Percentiles rank a stretch among this genome's conserved stretches.
Conservation (phyloP, 2,797 vertebrate species). For the Cephalopachus bancanus region DNA sequence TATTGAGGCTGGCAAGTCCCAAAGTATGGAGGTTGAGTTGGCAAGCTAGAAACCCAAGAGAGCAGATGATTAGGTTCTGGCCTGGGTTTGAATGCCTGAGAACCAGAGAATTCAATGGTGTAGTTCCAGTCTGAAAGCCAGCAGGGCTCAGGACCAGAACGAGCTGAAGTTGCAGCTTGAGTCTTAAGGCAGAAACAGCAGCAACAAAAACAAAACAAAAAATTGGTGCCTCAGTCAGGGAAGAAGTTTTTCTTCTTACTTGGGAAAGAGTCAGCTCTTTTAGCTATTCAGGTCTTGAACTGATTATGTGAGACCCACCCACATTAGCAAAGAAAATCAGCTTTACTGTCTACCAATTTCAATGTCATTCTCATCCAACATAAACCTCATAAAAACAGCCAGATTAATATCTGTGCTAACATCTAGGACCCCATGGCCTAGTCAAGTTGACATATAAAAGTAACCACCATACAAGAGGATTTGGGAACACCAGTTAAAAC, state of each 20-base stretch:
- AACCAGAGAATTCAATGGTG: not conserved
- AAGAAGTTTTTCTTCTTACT: not conserved
- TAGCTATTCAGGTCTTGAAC: not conserved
- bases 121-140: not conserved
- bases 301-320: not conserved
- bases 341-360: not conserved
- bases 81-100: not conserved
- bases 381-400: not conserved
- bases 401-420: not conserved
- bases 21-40: not conserved
- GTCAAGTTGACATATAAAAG: not conserved
- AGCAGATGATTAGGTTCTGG: not conserved
- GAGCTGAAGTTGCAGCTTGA: not conserved
- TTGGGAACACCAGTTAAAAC: not conserved
- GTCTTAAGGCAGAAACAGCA: not conserved
- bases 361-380: not conserved
- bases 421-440: not conserved
- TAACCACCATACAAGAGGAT: not conserved
- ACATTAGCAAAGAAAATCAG: not conserved
- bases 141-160: not conserved
- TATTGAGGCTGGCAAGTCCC: not conserved
- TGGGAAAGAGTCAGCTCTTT: not conserved
- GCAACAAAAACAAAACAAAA: not conserved
- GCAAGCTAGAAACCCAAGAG: not conserved
- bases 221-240: fast-evolving